phyloP scores from a whole-genome alignment of 2,797 vertebrate genomes.

The Silurus aristotelis region DNA sequence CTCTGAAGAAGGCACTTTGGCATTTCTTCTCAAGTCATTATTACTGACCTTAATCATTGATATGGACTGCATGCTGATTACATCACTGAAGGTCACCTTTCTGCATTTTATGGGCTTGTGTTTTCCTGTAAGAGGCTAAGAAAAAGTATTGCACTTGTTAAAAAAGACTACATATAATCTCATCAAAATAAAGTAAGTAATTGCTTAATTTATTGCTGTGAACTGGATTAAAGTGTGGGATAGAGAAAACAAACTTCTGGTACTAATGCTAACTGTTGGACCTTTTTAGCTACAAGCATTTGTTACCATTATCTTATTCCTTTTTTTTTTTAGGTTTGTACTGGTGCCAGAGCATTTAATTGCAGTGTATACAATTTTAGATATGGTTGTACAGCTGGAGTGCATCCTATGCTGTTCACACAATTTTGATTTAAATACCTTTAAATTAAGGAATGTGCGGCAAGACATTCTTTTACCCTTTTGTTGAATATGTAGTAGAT shows the following conservation, averaged over 20 bases:
- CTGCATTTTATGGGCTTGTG: conserved; percentile 52
- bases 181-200: background rate
- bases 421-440: too few species aligned
- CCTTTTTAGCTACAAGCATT: background rate
- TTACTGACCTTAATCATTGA: conserved; percentile 12
- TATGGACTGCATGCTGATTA: conserved; percentile 38
- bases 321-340: background rate
- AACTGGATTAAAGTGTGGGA: background rate
- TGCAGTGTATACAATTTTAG: background rate
- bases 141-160: background rate
- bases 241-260: background rate
- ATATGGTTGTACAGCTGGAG: background rate
- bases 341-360: background rate
- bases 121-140: conserved; percentile 49
- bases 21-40: background rate
- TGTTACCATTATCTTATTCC: background rate
- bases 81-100: conserved; percentile 68
- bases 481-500: background rate
- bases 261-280: background rate
- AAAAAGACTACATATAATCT: background rate
- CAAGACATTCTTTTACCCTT: background rate
- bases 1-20: background rate
- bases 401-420: background rate
- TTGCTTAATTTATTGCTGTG: background rate
- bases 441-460: too few species aligned